Percentiles rank a stretch among this genome's conserved stretches.
Evolutionary conservation across 2,113 vertebrate species (phyloP).

Genomic region (Cercocebus atys): DNA sequence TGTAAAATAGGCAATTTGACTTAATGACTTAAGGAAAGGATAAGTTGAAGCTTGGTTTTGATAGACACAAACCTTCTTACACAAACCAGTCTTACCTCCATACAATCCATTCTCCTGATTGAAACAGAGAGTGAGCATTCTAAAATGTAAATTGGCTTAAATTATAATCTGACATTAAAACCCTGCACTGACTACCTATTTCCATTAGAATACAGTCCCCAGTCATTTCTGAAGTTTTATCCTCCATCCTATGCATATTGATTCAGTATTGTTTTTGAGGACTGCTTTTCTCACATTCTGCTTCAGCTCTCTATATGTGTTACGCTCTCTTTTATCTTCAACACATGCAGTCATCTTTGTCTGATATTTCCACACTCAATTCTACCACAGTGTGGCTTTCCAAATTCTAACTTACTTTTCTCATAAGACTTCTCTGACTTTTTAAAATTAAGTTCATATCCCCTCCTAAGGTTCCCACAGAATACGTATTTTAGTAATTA

Average conservation of each 20-base stretch:
- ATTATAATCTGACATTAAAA: neutral
- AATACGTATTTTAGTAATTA: neutral
- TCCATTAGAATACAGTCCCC: neutral
- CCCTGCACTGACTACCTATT: neutral
- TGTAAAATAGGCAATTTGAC: neutral
- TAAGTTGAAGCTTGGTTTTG: neutral
- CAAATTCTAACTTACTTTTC: neutral
- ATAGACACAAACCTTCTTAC: neutral
- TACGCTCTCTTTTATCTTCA: neutral
- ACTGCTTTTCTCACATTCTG: neutral
- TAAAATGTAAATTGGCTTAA: slow-evolving; percentile 31
- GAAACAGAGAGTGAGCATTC: neutral
- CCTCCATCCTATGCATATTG: neutral
- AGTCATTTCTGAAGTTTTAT: neutral
- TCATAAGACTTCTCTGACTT: neutral
- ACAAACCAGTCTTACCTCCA: neutral
- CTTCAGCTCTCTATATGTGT: neutral
- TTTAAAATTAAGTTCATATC: neutral
- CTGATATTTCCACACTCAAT: neutral
- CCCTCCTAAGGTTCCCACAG: neutral
- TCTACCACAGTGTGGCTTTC: neutral
- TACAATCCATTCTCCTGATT: neutral
- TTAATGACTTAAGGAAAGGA: neutral
- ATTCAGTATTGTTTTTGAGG: neutral
- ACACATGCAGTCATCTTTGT: neutral